A percentile compares a stretch with the other conserved stretches of the same genome.
These are phyloP conservation scores for Jacana jacana DNA, from an alignment of 2,113 vertebrate species.

Conservation along the genomic window DNA sequence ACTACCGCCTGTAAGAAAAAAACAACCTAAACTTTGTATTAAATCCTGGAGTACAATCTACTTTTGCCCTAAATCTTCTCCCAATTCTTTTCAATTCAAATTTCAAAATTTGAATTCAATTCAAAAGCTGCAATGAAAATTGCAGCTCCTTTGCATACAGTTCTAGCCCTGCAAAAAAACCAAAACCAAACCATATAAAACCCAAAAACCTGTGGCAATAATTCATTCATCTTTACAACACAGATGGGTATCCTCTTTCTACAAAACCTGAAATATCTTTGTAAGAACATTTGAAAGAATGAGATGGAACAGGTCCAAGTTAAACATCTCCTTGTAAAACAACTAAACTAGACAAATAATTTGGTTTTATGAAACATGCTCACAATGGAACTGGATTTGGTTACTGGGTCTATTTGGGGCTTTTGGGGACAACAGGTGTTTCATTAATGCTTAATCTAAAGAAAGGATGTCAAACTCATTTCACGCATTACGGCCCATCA, in stretches of 20 bases:
- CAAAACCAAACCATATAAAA: no score
- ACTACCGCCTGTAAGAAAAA: not conserved
- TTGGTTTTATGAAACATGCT: not conserved
- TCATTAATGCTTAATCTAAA: not conserved
- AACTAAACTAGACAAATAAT: not conserved
- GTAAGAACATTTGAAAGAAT: not conserved
- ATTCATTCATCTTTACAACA: not conserved
- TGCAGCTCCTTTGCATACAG: no score
- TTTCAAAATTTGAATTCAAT: no score
- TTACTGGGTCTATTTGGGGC: not conserved
- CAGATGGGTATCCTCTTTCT: not conserved
- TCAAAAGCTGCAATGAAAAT: no score
- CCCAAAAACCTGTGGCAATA: not conserved
- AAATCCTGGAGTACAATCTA: not conserved
- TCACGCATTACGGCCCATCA: not conserved
- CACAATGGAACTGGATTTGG: not conserved
- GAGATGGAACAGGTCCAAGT: not conserved
- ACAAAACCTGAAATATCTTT: not conserved
- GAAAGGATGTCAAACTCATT: not conserved
- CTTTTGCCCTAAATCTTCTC: not conserved
- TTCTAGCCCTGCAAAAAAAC: no score
- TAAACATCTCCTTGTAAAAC: not conserved
- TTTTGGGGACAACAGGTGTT: not conserved
- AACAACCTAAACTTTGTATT: not conserved
- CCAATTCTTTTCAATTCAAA: no score